Percentiles rank a stretch among this genome's conserved stretches.
Evolutionary conservation across 2,113 vertebrate genomes (phyloP).

Genomic region (Turnix velox): DNA sequence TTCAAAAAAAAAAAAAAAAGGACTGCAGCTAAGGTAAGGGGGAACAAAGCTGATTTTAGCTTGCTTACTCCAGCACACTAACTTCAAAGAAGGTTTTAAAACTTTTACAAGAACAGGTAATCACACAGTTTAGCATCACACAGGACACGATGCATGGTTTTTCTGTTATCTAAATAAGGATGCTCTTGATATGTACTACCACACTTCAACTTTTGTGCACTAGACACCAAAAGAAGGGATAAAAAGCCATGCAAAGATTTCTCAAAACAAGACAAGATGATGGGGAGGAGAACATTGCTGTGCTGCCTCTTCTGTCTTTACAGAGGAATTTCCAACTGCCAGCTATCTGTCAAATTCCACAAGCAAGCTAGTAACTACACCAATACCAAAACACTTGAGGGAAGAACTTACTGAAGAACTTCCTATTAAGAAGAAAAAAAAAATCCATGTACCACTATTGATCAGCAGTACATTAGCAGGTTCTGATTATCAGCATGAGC

Average conservation of each 20-base stretch:
- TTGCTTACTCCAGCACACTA: background rate
- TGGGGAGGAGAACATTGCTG: background rate
- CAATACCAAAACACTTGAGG: background rate
- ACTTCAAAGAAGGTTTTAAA: background rate
- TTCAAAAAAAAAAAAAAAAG: background rate
- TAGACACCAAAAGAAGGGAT: background rate
- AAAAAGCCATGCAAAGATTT: background rate
- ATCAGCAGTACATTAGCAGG: background rate
- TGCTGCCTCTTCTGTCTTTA: background rate
- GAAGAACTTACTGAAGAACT: background rate
- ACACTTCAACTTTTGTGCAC: background rate
- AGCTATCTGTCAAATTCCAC: background rate
- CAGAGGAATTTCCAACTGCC: background rate
- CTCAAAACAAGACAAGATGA: background rate
- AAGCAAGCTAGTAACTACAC: background rate
- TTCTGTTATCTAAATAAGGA: background rate
- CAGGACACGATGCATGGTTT: fast-evolving
- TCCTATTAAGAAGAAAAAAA: background rate
- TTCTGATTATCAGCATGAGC: background rate
- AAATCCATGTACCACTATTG: background rate
- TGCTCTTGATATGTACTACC: background rate
- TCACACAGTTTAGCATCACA: background rate
- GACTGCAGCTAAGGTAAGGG: background rate
- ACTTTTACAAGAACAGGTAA: background rate
- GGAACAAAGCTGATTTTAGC: background rate